phyloP scores from a whole-genome alignment of 2,888 invertebrate species.

The Isoperla grammatica region DNA sequence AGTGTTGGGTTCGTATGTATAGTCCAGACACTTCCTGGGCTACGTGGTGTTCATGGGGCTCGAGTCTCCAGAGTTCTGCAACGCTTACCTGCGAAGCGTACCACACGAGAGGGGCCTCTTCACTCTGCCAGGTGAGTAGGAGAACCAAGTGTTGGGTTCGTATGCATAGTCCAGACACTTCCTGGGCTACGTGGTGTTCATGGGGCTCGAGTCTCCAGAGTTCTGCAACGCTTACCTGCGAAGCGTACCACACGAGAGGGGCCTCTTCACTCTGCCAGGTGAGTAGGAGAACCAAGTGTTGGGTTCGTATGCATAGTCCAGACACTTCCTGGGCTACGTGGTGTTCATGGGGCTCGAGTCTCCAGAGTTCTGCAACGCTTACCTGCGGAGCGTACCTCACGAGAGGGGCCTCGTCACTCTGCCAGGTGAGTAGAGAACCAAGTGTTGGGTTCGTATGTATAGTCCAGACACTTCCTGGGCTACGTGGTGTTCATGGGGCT shows the following conservation, averaged over 20 bases:
- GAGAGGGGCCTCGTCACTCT: constrained; percentile 66
- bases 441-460: too few species aligned
- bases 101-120: constrained; percentile 67
- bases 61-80: constrained; percentile 94
- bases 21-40: too few species aligned
- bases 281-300: too few species aligned
- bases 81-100: constrained; percentile 73
- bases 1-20: too few species aligned
- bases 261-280: constrained; percentile 64
- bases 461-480: too few species aligned
- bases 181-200: too few species aligned
- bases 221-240: constrained; percentile 94
- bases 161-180: too few species aligned
- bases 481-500: constrained; percentile 93
- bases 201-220: constrained; percentile 90
- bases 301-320: too few species aligned
- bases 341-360: constrained; percentile 95
- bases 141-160: too few species aligned
- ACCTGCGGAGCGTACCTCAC: constrained; percentile 67
- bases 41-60: constrained; percentile 93
- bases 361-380: constrained; percentile 90
- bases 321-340: too few species aligned
- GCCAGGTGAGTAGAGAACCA: too few species aligned
- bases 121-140: constrained; percentile 57
- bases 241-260: constrained; percentile 59